Percentiles rank a stretch among this genome's conserved stretches.
Conservation (phyloP, 2,888 invertebrate genomes). For the Cheiracanthium punctorium region DNA sequence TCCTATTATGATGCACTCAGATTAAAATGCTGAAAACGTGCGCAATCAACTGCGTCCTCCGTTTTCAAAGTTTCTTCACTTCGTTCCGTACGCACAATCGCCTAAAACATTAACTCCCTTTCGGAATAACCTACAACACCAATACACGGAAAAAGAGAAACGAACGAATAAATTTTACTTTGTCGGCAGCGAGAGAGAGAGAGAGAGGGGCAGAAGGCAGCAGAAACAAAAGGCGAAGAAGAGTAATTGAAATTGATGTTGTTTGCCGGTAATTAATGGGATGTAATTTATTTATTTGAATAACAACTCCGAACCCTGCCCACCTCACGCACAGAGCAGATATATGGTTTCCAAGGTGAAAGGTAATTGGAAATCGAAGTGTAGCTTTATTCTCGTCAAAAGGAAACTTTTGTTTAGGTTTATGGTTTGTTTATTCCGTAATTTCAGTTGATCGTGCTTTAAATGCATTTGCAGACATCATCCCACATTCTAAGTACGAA, state of each 20-base stretch:
- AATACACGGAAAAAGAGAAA: no score
- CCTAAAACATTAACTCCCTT: no score
- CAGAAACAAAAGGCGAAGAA: slow-evolving; percentile 20
- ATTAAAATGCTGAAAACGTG: no score
- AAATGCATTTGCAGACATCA: no score
- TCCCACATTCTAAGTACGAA: no score
- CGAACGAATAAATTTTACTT: neutral
- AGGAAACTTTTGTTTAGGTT: neutral
- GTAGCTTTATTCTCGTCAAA: neutral
- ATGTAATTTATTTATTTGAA: slow-evolving; percentile 61
- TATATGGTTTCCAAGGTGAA: neutral
- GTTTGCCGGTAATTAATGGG: slow-evolving; percentile 61
- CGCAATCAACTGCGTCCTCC: no score
- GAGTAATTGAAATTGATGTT: slow-evolving; percentile 58
- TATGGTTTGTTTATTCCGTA: no score
- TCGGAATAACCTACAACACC: no score
- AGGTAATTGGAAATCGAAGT: slow-evolving; percentile 1
- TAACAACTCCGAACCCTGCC: slow-evolving; percentile 22
- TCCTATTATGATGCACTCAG: no score
- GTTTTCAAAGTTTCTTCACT: no score
- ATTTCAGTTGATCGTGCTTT: no score
- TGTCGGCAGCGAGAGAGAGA: neutral
- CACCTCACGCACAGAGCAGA: neutral
- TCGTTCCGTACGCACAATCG: no score
- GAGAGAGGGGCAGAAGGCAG: neutral